Percentiles rank a stretch among this genome's conserved stretches.
phyloP scores from a whole-genome alignment of 1,140 invertebrate genomes.

The Drosophila miranda region DNA sequence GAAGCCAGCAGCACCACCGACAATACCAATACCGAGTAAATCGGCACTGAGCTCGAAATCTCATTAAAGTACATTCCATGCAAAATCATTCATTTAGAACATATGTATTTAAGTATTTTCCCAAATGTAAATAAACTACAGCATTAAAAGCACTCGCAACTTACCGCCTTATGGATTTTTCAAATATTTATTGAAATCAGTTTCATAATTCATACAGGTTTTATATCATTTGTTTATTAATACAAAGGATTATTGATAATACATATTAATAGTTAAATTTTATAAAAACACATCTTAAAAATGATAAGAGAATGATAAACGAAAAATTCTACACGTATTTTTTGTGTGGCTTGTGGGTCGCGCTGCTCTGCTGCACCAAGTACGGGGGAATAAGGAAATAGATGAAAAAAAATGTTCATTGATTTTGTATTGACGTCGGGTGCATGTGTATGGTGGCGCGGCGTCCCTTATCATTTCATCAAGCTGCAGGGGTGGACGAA shows the following conservation, averaged over 20 bases:
- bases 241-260: conserved; percentile 24
- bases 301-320: conserved; percentile 46
- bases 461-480: conserved; percentile 11
- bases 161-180: conserved; percentile 42
- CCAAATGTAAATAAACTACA: conserved; percentile 51
- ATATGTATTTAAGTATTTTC: conserved; percentile 57
- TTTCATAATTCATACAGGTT: conserved; percentile 62
- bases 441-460: neutral
- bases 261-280: conserved; percentile 72
- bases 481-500: conserved; percentile 49
- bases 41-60: neutral
- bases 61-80: conserved; percentile 54
- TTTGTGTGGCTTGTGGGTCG: neutral
- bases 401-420: conserved; percentile 22
- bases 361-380: neutral
- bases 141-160: neutral
- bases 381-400: neutral
- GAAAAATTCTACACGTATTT: conserved; percentile 20
- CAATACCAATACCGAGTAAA: conserved; percentile 52
- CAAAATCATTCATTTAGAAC: conserved; percentile 48
- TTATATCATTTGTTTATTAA: too few relatives aligned
- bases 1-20: conserved; percentile 41
- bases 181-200: conserved; percentile 77
- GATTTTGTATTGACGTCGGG: neutral
- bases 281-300: conserved; percentile 73